These are phyloP conservation scores for Zaprionus inermis DNA, from an alignment of 1,140 invertebrate species.

Conservation along the genomic window DNA sequence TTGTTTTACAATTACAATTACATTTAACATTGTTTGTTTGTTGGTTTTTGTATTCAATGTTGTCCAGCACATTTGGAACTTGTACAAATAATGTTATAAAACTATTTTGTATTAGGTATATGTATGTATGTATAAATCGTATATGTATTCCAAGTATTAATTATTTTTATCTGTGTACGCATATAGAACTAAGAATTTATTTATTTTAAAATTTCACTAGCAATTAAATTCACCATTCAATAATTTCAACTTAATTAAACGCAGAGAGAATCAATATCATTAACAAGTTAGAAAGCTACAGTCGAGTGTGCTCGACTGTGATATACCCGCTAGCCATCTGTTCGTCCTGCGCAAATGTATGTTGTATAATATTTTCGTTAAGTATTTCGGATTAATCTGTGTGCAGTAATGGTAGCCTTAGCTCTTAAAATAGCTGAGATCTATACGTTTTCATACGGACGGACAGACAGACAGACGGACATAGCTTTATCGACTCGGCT, in stretches of 20 bases:
- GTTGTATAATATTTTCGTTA: no score
- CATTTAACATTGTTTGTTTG: conserved; percentile 23
- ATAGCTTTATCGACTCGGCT: no score
- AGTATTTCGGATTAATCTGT: no score
- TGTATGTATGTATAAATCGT: conserved; percentile 11
- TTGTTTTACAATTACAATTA: conserved; percentile 32
- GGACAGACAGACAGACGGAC: no score
- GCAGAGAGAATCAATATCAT: conserved; percentile 70
- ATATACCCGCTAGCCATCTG: no score
- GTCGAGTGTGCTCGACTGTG: no score
- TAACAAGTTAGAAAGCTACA: conserved; percentile 11
- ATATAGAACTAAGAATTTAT: conserved; percentile 72
- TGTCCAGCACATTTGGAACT: conserved; percentile 67
- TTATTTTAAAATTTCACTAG: conserved; percentile 79
- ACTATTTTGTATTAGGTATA: conserved; percentile 58
- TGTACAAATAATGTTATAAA: conserved; percentile 57
- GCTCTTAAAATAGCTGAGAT: no score
- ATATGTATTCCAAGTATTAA: conserved; percentile 4
- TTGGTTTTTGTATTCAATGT: conserved; percentile 50
- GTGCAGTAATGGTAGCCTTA: no score
- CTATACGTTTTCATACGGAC: no score
- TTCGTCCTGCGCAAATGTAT: no score
- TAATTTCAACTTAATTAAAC: conserved; percentile 74
- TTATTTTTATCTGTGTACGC: conserved; percentile 26
- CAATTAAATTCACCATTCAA: conserved; percentile 77